Evolutionary conservation across 92 coral and sea anemone genomes (phyloP).

Genomic region (Plumapathes pennacea): DNA sequence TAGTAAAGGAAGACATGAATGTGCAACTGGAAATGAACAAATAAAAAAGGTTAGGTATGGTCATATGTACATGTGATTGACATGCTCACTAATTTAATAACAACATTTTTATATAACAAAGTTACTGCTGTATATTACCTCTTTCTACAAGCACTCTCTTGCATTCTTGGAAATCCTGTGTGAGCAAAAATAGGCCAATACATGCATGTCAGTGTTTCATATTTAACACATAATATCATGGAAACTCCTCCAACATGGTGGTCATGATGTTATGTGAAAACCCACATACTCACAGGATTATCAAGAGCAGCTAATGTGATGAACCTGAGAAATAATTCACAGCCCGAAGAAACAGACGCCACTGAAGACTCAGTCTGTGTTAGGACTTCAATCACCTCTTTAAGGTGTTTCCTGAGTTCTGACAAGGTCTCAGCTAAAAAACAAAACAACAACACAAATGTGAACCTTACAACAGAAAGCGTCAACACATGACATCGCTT

Average conservation of each 20-base stretch:
- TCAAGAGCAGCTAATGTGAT: conserved; percentile 92
- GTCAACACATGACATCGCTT: no score
- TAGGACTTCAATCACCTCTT: conserved; percentile 73
- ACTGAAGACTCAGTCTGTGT: conserved; percentile 79
- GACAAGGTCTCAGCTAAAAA: conserved; percentile 89
- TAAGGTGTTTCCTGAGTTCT: conserved; percentile 83
- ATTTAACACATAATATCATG: no score
- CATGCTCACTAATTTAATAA: no score
- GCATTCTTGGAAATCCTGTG: conserved; percentile 93
- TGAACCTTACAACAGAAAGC: no score
- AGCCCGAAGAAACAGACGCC: conserved; percentile 91
- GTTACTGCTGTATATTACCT: no score
- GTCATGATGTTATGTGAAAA: not conserved
- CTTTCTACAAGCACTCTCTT: conserved; percentile 91
- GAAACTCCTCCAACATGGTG: not conserved
- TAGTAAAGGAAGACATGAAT: no score
- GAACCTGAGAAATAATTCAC: conserved; percentile 92
- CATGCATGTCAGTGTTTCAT: no score
- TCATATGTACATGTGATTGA: no score
- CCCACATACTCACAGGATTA: conserved; percentile 77
- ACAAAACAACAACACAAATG: no score
- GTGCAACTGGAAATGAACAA: no score
- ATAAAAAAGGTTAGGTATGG: no score
- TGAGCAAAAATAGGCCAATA: not conserved
- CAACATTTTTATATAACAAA: no score